Base-by-base conservation (phyloP, 2,888 invertebrate genomes). In the Dynastes maya region DNA sequence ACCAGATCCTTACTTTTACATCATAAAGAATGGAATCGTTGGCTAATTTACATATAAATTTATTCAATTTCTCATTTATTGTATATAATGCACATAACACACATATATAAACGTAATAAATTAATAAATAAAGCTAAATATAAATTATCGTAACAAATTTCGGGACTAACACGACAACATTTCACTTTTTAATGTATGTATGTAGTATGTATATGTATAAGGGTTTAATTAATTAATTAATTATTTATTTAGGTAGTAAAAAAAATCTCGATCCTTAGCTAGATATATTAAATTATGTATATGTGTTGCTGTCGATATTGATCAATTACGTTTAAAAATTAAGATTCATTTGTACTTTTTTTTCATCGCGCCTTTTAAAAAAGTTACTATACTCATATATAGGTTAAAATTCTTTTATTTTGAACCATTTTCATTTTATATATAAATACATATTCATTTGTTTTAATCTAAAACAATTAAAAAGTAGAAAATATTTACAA, bases 381-480 rank as follows among this genome's bases (percentile, higher is more conserved):
- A 79, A 79, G 76, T 76, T 65, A 79, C 79, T 55, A 79, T 76
- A 76, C 71, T 79, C 71, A 68, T 64, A 72, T 45, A 74, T 74
- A 78, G 79, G 61, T 77, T 79, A 79, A 79, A 77, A 77, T 77
- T 74, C 16, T 74, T 79, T 79, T 79, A 79, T 79, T 79, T 68
- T 70, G 79, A 79, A 79, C 79, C 79, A 76, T 70, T 64, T 55
- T 74, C 27, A 37, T 68, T 74, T 74, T 58, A 76, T 79, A 79
- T 76, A 79, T 79, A 79, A 79, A 79, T 79, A 79, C 79, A 79
- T 77, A 72, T 76, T 79, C 55, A 40, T 71, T 71, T 71, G 58
- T 45, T 74, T 74, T 79, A 79, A 70, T 79, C 79, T 79, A 79
- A 76, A 79, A 79, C 68, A 74, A 76, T 63, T 77, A 71, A 78